Percentiles rank a stretch among this genome's conserved stretches.
Evolutionary conservation across 2,113 vertebrate species (phyloP).

Genomic region (Mixornis gularis): DNA sequence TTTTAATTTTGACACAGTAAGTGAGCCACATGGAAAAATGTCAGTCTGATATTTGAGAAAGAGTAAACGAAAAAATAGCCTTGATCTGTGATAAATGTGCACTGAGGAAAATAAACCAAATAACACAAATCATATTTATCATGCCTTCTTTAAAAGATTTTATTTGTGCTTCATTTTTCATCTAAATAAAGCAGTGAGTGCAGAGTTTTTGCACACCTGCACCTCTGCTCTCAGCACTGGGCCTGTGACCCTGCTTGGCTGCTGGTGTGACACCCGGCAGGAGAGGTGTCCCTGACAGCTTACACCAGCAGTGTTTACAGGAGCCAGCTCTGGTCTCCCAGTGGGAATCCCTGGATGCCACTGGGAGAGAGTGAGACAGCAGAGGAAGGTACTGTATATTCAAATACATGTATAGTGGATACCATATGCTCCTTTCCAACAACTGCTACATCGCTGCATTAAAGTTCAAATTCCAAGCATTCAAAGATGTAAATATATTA

Average conservation of each 20-base stretch:
- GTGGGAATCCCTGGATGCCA: not conserved
- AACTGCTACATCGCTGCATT: slow-evolving; percentile 29
- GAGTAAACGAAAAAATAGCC: not conserved
- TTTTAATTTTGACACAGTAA: not conserved
- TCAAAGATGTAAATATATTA: slow-evolving; percentile 70
- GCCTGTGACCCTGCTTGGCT: not conserved
- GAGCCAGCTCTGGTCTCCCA: not conserved
- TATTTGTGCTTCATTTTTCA: not conserved
- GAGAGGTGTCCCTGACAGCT: not conserved
- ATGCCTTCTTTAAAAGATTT: not conserved
- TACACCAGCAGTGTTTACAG: not conserved
- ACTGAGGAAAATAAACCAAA: not conserved
- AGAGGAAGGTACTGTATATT: slow-evolving; percentile 51
- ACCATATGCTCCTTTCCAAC: slow-evolving; percentile 38
- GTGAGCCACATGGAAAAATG: not conserved
- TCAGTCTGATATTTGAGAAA: not conserved
- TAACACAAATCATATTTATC: not conserved
- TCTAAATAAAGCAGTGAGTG: not conserved
- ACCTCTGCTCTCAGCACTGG: not conserved
- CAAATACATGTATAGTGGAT: slow-evolving; percentile 49
- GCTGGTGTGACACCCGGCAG: not conserved
- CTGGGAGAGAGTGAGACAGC: slow-evolving; percentile 20
- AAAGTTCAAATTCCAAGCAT: slow-evolving; percentile 60
- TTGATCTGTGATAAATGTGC: not conserved
- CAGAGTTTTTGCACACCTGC: not conserved